A percentile compares a stretch with the other conserved stretches of the same genome.
Evolutionary conservation across 2,113 vertebrate genomes (phyloP).

Genomic region (Tichodroma muraria): DNA sequence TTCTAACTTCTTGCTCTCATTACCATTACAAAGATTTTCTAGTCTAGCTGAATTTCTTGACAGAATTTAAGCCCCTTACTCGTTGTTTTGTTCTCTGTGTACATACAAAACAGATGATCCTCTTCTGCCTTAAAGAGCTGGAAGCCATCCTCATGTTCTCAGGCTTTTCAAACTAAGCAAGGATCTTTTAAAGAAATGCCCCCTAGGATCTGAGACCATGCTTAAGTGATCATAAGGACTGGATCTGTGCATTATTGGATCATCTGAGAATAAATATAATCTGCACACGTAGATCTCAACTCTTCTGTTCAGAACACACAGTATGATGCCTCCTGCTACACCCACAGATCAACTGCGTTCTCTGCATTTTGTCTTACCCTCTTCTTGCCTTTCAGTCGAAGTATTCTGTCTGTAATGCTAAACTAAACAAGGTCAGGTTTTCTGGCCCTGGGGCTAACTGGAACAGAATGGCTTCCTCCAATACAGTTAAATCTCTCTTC

Average conservation of each 20-base stretch:
- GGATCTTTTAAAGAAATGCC: background rate
- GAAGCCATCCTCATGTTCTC: background rate
- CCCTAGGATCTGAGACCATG: background rate
- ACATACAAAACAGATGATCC: background rate
- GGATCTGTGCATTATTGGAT: background rate
- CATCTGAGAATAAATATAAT: background rate
- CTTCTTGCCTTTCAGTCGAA: background rate
- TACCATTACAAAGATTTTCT: background rate
- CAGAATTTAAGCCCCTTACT: background rate
- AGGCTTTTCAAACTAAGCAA: background rate
- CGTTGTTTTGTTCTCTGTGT: background rate
- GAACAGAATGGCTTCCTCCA: constrained; percentile 10
- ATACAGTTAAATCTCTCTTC: background rate
- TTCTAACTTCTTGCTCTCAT: background rate
- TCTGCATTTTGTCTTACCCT: background rate
- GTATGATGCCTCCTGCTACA: background rate
- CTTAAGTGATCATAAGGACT: background rate
- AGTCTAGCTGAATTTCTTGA: background rate
- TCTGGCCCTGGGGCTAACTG: constrained; percentile 31
- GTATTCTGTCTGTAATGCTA: background rate
- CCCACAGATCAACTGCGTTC: accelerated
- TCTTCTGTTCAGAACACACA: background rate
- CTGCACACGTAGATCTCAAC: background rate
- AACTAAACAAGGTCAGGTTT: constrained; percentile 33
- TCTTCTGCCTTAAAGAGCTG: background rate